Evolutionary conservation across 1,140 invertebrate species (phyloP), one percentile per base, ranked within the genome.

Genomic region (Polypedilum vanderplanki): DNA sequence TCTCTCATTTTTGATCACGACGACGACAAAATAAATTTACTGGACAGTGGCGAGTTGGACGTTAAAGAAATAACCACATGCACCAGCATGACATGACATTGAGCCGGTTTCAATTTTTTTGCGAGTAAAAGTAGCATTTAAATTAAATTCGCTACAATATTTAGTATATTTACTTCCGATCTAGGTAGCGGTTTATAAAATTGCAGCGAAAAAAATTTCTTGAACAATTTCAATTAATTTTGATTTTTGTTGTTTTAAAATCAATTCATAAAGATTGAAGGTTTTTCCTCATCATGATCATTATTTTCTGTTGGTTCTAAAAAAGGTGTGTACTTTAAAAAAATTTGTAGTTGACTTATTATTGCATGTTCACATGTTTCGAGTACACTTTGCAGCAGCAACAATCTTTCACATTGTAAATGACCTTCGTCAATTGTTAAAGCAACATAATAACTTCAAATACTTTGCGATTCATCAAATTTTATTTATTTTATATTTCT

Each of bases 221-320:
- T 57, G 12, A 33, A 1, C 9, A 57, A 15, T 12, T 4, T n/a
- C 10, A 57, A 57, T 12, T 57, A 15, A 4, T 57, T 33, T 33
- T 3, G 5, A 3, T 15, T 57, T 57, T 57, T 12, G 12, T 57
- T 57, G 46, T n/a, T 15, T 57, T 57, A 33, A 33, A 33, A 33
- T 33, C 24, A 33, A 15, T 57, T 57, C 46, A 12, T 57, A 57
- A 12, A 12, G 8, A 12, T 57, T 57, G 46, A 57, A 57, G 46
- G 46, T 57, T 57, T 57, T 57, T 57, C 46, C 46, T 57, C 46
- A n/a, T n/a, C 46, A 57, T 57, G 46, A 8, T 57, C 46, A 12
- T 15, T 12, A 12, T 57, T 57, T 0, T n/a, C 15, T 1, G 24
- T 33, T 33, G 24, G 24, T 33, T 33, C 24, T 33, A 33, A 33